Percentiles rank a stretch among this genome's conserved stretches.
phyloP scores from a whole-genome alignment of 2,797 vertebrate genomes.

The Geotrypetes seraphini region DNA sequence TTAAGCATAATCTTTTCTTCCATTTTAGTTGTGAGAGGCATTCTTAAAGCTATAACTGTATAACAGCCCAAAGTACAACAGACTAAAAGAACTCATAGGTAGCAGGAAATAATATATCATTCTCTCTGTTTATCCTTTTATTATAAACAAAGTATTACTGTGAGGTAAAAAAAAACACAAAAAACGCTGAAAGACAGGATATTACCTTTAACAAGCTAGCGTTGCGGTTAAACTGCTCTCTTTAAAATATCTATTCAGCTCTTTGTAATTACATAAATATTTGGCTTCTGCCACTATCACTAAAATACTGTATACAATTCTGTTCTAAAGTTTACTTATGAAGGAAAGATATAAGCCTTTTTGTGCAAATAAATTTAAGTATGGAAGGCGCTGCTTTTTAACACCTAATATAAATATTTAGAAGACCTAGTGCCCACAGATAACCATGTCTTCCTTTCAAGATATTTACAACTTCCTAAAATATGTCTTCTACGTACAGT shows the following conservation, averaged over 20 bases:
- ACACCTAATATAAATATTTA: conserved; percentile 72
- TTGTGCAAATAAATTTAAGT: conserved; percentile 48
- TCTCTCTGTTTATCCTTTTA: conserved; percentile 14
- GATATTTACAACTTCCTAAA: conserved; percentile 48
- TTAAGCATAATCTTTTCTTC: background rate
- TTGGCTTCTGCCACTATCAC: conserved; percentile 54
- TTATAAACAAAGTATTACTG: conserved; percentile 35
- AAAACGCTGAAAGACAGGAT: conserved; percentile 26
- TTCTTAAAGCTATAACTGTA: background rate
- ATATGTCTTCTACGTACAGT: conserved; percentile 2
- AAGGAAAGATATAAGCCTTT: conserved; percentile 47
- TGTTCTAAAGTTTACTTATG: conserved; percentile 52
- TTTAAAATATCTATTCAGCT: conserved; percentile 46
- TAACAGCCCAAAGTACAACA: background rate
- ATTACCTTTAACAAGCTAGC: conserved; percentile 40
- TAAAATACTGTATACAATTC: conserved; percentile 64
- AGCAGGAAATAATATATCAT: conserved; percentile 39
- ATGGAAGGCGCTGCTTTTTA: conserved; percentile 56
- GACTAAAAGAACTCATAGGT: background rate
- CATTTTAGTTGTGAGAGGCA: background rate
- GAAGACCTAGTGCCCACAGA: conserved; percentile 50
- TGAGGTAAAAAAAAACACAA: conserved; percentile 32
- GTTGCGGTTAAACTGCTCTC: conserved; percentile 38
- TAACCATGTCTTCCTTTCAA: conserved; percentile 42
- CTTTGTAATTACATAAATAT: conserved; percentile 58